Conservation (phyloP, 1,140 invertebrate species). For the Temnothorax curvispinosus region DNA sequence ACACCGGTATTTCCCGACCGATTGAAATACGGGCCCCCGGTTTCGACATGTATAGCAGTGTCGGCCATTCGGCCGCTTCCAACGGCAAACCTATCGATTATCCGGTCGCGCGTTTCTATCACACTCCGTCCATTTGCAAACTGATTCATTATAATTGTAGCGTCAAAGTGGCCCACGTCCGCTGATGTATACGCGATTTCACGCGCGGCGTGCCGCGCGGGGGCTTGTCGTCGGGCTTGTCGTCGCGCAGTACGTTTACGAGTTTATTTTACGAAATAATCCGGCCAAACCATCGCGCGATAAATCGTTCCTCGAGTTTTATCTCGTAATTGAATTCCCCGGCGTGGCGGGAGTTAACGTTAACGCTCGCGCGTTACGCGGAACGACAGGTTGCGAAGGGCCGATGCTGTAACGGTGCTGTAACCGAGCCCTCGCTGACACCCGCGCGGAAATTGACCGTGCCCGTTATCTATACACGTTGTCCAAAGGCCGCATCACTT, state of each 20-base stretch:
- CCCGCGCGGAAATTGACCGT: constrained; percentile 33
- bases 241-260: constrained; percentile 33
- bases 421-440: not conserved
- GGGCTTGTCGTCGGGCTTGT: constrained; percentile 13
- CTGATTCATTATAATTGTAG: constrained; percentile 78
- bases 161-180: constrained; percentile 53
- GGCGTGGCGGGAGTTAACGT: constrained; percentile 38
- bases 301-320: constrained; percentile 57
- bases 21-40: constrained; percentile 78
- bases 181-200: constrained; percentile 41
- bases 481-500: not conserved
- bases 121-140: constrained; percentile 71
- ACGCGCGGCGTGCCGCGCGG: not conserved
- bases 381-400: constrained; percentile 31
- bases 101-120: constrained; percentile 70
- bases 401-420: constrained; percentile 20
- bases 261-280: constrained; percentile 60
- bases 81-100: constrained; percentile 77
- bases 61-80: constrained; percentile 68
- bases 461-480: constrained; percentile 18
- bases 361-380: constrained; percentile 42
- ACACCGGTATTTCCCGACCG: constrained; percentile 58
- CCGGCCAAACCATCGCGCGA: constrained; percentile 28
- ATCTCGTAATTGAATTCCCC: constrained; percentile 60
- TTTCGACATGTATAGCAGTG: constrained; percentile 62